These are phyloP conservation scores for Trichacis sp. DNA, from an alignment of 2,888 invertebrate species.

Conservation along the genomic window DNA sequence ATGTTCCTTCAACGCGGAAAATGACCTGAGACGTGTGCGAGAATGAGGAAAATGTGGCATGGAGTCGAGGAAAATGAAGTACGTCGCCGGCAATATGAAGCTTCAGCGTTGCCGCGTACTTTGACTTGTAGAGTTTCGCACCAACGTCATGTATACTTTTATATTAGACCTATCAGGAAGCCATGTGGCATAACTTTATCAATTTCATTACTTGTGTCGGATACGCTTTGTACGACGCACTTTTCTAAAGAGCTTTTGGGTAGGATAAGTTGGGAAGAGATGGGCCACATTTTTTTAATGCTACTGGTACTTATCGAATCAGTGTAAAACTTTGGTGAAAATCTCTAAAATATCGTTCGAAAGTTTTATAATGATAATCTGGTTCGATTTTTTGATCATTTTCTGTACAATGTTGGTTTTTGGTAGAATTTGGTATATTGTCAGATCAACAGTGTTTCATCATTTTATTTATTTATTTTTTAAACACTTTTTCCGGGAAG, in stretches of 20 bases:
- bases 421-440: no score
- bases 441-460: no score
- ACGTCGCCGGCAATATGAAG: constrained; percentile 31
- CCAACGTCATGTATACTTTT: constrained; percentile 38
- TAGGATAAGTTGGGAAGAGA: constrained; percentile 35
- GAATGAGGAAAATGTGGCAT: constrained; percentile 34
- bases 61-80: constrained; percentile 35
- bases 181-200: constrained; percentile 56
- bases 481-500: no score
- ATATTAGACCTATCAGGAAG: constrained; percentile 46
- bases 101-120: constrained; percentile 38
- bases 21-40: constrained; percentile 21
- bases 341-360: no score
- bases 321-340: no score
- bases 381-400: no score
- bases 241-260: constrained; percentile 39
- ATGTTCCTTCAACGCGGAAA: neutral
- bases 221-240: constrained; percentile 31
- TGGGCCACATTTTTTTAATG: no score
- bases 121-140: constrained; percentile 46
- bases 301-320: no score
- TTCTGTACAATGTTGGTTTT: no score
- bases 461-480: no score
- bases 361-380: no score
- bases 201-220: constrained; percentile 55